Evolutionary conservation across 2,113 vertebrate species (phyloP).

Genomic region (Aspiorhynchus laticeps): DNA sequence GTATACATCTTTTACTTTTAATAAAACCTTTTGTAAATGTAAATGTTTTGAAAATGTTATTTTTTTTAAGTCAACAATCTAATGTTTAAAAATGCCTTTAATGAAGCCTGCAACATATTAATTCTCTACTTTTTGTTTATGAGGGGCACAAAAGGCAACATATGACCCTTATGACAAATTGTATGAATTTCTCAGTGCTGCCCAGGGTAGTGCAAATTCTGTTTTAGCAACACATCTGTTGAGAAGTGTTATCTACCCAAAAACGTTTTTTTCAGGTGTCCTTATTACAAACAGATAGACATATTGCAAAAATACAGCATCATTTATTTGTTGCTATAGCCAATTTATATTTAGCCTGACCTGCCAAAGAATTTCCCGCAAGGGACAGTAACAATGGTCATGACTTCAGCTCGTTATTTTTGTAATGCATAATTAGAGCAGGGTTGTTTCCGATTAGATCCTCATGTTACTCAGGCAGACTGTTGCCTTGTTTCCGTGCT

Average conservation of each 20-base stretch:
- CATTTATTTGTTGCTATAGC: constrained; percentile 53
- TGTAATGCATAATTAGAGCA: constrained; percentile 75
- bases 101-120: no score
- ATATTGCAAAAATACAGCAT: not conserved
- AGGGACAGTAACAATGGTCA: constrained; percentile 65
- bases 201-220: no score
- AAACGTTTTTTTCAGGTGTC: not conserved
- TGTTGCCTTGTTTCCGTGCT: constrained; percentile 77
- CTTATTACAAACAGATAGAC: not conserved
- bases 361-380: constrained; percentile 53
- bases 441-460: constrained; percentile 77
- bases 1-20: no score
- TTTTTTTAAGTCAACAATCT: not conserved
- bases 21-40: no score
- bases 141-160: no score
- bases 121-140: no score
- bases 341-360: constrained; percentile 49
- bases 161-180: no score
- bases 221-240: no score
- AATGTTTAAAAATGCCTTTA: no score
- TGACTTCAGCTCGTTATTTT: constrained; percentile 76
- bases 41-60: not conserved
- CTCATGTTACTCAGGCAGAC: constrained; percentile 74
- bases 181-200: no score
- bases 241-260: no score